phyloP scores from a whole-genome alignment of 2,888 invertebrate species.

The Dasysyrphus albostriatus region DNA sequence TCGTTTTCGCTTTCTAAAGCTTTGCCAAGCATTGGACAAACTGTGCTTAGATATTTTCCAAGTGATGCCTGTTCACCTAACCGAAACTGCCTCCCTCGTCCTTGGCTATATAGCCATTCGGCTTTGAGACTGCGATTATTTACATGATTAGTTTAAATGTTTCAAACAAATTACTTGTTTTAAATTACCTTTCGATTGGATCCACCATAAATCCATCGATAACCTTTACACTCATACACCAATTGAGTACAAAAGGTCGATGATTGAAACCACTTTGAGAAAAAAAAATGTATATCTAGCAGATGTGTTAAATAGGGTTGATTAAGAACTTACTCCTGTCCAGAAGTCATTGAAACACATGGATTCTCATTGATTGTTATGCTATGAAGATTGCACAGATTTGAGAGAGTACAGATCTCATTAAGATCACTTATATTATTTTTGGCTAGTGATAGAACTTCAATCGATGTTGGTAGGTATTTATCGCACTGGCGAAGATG shows the following conservation, averaged over 20 bases:
- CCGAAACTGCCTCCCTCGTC: constrained; percentile 94
- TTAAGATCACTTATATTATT: constrained; percentile 94
- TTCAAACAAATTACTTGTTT: not conserved
- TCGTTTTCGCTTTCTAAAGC: constrained; percentile 93
- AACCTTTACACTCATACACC: constrained; percentile 94
- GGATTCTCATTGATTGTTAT: constrained; percentile 95
- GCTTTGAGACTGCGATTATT: constrained; percentile 89
- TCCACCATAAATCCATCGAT: constrained; percentile 95
- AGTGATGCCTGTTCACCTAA: constrained; percentile 93
- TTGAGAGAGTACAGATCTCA: constrained; percentile 92
- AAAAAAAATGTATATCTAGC: constrained; percentile 17
- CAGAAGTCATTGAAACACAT: constrained; percentile 91
- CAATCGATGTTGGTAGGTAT: constrained; percentile 90
- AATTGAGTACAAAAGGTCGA: constrained; percentile 96
- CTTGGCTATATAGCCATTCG: constrained; percentile 98
- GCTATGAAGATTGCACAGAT: constrained; percentile 90
- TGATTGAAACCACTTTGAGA: constrained; percentile 93
- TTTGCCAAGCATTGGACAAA: constrained; percentile 93
- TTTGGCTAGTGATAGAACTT: constrained; percentile 90
- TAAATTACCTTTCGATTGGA: constrained; percentile 92
- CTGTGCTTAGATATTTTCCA: constrained; percentile 92
- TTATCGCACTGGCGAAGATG: constrained; percentile 93
- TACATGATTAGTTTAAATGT: not conserved
- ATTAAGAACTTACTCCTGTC: constrained; percentile 87
- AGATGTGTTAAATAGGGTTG: not conserved